A percentile compares a stretch with the other conserved stretches of the same genome.
phyloP scores from a whole-genome alignment of 35 echinoderm and acorn worm species.

The Holothuria glaberrima region DNA sequence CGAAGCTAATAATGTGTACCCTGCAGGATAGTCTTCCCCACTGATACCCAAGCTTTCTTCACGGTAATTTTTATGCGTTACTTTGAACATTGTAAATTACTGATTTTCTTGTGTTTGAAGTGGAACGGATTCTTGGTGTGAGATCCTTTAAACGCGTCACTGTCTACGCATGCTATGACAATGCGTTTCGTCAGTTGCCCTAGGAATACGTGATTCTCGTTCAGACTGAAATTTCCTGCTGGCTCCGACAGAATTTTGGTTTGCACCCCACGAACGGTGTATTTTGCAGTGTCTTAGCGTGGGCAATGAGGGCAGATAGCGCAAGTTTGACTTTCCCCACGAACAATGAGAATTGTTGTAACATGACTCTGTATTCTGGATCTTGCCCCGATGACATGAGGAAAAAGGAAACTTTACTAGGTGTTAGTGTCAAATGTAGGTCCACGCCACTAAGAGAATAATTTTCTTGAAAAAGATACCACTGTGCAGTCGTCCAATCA shows the following conservation, averaged over 20 bases:
- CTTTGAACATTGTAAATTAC: too few species aligned
- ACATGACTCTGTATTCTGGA: slow-evolving; percentile 53
- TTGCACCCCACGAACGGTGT: slow-evolving; percentile 61
- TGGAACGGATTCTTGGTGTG: slow-evolving; percentile 53
- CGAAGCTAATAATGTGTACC: too few species aligned
- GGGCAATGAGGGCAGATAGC: slow-evolving; percentile 4
- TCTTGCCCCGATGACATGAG: slow-evolving; percentile 42
- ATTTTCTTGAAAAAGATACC: slow-evolving; percentile 77
- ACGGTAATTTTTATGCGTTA: too few species aligned
- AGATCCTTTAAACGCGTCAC: slow-evolving; percentile 61
- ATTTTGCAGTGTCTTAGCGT: slow-evolving; percentile 69
- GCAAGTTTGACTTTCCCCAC: neutral
- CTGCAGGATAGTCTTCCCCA: too few species aligned
- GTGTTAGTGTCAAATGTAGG: slow-evolving; percentile 57
- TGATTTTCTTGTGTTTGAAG: too few species aligned
- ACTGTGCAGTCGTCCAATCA: slow-evolving; percentile 67
- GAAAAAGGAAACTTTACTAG: slow-evolving; percentile 49
- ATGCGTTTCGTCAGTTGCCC: slow-evolving; percentile 71
- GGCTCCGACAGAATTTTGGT: slow-evolving; percentile 73
- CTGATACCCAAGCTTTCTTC: too few species aligned
- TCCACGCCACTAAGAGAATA: slow-evolving; percentile 55
- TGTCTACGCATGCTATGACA: slow-evolving; percentile 59
- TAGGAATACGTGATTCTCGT: slow-evolving; percentile 63
- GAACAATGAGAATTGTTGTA: slow-evolving; percentile 28
- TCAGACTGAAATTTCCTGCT: slow-evolving; percentile 59